Evolutionary conservation across 2,113 vertebrate genomes (phyloP).

Genomic region (Catagonus wagneri): DNA sequence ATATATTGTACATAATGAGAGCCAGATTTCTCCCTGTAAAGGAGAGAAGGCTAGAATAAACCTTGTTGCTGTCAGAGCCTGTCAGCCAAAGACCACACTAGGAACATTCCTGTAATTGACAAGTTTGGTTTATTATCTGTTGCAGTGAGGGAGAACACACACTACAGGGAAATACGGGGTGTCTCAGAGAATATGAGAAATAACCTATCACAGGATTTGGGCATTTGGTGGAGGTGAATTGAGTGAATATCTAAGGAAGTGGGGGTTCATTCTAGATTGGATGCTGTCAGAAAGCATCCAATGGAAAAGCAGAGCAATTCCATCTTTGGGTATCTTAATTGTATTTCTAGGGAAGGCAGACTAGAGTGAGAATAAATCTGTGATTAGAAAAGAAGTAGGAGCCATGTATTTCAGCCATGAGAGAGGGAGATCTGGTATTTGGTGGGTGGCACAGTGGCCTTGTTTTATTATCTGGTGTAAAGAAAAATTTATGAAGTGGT

Average conservation of each 20-base stretch:
- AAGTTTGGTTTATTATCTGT: neutral
- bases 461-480: neutral
- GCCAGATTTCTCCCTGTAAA: neutral
- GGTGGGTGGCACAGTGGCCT: neutral
- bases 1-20: neutral
- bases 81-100: neutral
- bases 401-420: neutral
- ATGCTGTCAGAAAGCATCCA: neutral
- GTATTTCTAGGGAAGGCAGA: neutral
- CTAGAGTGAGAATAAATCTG: neutral
- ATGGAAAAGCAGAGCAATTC: too few relatives aligned
- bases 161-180: accelerated
- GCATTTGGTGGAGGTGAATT: neutral
- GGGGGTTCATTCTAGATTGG: too few relatives aligned
- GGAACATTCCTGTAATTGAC: neutral
- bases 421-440: neutral
- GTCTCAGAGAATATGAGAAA: neutral
- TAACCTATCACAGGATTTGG: neutral
- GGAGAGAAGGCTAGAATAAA: neutral
- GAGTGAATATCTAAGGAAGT: neutral
- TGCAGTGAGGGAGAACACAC: neutral
- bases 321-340: neutral
- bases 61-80: neutral
- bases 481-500: neutral
- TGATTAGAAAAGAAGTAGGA: neutral